phyloP scores from a whole-genome alignment of 2,797 vertebrate species.

The Mus caroli region DNA sequence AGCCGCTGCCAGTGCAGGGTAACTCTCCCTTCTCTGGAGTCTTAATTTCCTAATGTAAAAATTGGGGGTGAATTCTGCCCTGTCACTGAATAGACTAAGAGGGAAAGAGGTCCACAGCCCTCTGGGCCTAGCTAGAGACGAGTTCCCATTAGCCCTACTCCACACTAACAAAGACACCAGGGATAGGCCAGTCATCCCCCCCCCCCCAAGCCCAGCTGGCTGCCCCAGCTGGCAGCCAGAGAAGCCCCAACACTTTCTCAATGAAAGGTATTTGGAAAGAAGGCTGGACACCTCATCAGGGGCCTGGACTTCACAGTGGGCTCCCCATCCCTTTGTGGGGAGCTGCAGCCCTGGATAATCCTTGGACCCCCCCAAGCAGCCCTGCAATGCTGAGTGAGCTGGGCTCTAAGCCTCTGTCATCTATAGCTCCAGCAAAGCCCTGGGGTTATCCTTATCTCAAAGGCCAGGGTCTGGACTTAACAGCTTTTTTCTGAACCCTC shows the following conservation, averaged over 20 bases:
- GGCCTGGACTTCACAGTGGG: neutral
- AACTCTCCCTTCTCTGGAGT: neutral
- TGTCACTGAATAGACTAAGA: neutral
- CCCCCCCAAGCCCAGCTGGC: neutral
- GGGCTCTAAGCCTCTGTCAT: neutral
- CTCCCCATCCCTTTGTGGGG: neutral
- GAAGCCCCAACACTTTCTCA: neutral
- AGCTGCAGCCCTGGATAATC: neutral
- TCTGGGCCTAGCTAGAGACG: neutral
- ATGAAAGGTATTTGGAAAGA: conserved; percentile 54
- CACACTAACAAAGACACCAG: neutral
- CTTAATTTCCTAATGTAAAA: conserved; percentile 65
- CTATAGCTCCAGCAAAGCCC: neutral
- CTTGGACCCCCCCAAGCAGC: neutral
- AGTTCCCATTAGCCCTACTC: neutral
- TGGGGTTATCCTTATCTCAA: neutral
- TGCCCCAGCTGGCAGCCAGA: neutral
- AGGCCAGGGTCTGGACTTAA: neutral
- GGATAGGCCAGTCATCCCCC: neutral
- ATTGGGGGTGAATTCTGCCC: neutral
- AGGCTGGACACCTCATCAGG: conserved; percentile 63
- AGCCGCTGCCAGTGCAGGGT: neutral
- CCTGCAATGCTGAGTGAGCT: too few relatives aligned
- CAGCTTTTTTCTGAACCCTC: neutral
- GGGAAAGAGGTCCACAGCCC: neutral